A percentile compares a stretch with the other conserved stretches of the same genome.
phyloP scores from a whole-genome alignment of 2,113 vertebrate genomes.

The Glaucomys volans region DNA sequence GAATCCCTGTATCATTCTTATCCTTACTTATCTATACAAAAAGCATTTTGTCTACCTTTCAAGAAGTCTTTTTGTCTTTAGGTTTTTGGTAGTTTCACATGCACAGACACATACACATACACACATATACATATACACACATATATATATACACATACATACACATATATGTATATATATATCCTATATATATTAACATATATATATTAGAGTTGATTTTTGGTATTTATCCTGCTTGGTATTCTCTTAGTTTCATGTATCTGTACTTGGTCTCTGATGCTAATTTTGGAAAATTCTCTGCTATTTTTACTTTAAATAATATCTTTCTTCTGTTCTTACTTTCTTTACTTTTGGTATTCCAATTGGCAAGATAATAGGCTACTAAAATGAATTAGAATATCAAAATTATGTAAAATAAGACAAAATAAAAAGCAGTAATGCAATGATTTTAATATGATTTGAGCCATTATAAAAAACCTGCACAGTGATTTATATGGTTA shows the following conservation, averaged over 20 bases:
- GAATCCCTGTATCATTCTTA: not conserved
- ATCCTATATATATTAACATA: too few relatives aligned
- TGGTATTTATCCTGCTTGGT: not conserved
- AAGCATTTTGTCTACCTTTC: not conserved
- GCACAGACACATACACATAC: not conserved
- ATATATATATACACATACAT: too few relatives aligned
- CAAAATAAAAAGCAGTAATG: not conserved
- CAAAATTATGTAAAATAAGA: not conserved
- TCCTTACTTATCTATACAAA: not conserved
- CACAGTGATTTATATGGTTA: not conserved
- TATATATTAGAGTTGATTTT: not conserved
- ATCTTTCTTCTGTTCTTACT: not conserved
- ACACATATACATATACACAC: too few relatives aligned
- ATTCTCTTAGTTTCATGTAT: not conserved
- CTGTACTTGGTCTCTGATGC: not conserved
- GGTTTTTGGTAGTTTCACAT: not conserved
- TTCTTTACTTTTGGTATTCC: not conserved
- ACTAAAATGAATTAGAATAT: not conserved
- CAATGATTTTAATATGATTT: slow-evolving; percentile 4
- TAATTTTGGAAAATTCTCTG: not conserved
- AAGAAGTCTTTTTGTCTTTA: not conserved
- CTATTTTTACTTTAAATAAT: not conserved
- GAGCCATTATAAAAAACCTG: not conserved
- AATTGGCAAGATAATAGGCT: not conserved
- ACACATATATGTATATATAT: too few relatives aligned